These are phyloP conservation scores for Penelope pileata DNA, from an alignment of 2,113 vertebrate species.

Conservation along the genomic window DNA sequence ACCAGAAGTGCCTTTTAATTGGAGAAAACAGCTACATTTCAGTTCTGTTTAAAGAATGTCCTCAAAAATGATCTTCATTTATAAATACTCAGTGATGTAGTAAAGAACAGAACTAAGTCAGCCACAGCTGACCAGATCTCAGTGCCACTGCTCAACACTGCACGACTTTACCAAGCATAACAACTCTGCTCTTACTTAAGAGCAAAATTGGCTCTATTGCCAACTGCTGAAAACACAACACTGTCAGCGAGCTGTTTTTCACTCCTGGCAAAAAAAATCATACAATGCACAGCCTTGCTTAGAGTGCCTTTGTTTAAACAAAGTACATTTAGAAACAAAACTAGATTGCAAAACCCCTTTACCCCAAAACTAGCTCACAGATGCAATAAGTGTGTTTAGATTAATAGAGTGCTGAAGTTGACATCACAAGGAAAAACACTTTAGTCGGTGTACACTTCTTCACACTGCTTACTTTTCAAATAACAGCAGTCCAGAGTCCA, in stretches of 20 bases:
- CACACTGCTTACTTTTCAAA: background rate
- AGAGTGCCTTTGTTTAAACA: background rate
- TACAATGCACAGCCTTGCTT: background rate
- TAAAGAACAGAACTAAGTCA: background rate
- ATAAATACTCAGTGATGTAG: background rate
- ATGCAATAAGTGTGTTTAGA: background rate
- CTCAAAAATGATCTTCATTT: background rate
- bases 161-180: background rate
- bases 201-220: background rate
- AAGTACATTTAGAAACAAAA: background rate
- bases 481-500: background rate
- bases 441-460: background rate
- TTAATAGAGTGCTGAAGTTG: background rate
- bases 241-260: accelerated
- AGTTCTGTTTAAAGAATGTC: background rate
- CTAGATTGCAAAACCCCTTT: background rate
- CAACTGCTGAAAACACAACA: background rate
- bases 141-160: background rate
- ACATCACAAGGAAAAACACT: background rate
- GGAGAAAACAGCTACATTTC: background rate
- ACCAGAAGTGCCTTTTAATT: background rate
- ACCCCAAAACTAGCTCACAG: background rate
- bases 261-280: background rate
- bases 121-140: background rate
- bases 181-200: background rate